A percentile compares a stretch with the other conserved stretches of the same genome.
Conservation (phyloP, 2,113 vertebrate species). For the Lamprologus sp. region DNA sequence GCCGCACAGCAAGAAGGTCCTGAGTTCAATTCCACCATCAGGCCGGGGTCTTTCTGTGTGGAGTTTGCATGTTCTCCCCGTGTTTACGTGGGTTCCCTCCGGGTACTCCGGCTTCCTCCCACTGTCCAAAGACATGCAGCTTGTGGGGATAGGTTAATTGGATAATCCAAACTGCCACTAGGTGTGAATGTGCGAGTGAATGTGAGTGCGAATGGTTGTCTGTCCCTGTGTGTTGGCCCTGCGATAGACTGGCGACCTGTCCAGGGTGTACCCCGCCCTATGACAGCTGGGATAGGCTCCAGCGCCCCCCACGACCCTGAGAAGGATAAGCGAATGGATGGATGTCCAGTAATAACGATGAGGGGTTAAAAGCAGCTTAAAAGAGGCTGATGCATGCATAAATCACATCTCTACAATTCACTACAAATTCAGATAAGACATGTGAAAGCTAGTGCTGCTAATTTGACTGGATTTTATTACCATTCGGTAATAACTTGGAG, state of each 20-base stretch:
- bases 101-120: rapidly evolving
- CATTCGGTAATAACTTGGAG: not conserved
- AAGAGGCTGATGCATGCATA: not conserved
- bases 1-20: no score
- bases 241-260: not conserved
- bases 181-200: no score
- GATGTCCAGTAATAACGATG: not conserved
- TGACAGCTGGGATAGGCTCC: not conserved
- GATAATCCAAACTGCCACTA: no score
- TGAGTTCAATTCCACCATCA: no score
- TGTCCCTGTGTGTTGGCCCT: not conserved
- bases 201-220: no score
- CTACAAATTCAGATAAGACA: not conserved
- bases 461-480: not conserved
- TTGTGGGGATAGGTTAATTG: no score
- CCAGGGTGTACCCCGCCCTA: not conserved
- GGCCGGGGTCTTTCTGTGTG: not conserved
- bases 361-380: not conserved
- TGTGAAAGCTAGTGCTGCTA: not conserved
- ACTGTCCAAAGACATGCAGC: rapidly evolving
- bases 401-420: not conserved
- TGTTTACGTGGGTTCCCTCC: rapidly evolving
- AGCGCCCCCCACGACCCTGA: not conserved
- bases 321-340: not conserved
- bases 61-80: no score